Conservation (phyloP, 2,797 vertebrate genomes). For the Myotis pilosus region DNA sequence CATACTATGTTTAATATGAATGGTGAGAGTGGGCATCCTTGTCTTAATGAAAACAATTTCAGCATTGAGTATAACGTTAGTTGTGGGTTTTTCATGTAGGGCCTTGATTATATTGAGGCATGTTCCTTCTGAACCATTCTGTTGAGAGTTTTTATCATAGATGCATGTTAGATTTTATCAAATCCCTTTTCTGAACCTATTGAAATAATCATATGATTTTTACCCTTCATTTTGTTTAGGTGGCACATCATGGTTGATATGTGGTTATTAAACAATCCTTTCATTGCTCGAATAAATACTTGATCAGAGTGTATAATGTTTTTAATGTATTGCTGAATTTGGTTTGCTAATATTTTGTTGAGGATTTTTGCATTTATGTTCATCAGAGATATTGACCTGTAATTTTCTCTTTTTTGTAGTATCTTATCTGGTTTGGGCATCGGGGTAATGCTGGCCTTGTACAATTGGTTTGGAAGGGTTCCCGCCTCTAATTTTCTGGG, state of each 20-base stretch:
- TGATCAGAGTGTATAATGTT: not conserved
- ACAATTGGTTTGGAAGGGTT: not conserved
- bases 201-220: not conserved
- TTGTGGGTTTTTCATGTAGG: not conserved
- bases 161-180: not conserved
- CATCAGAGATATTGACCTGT: not conserved
- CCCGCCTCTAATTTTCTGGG: not conserved
- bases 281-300: not conserved
- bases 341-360: not conserved
- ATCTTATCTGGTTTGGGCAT: not conserved
- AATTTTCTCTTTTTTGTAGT: not conserved
- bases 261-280: not conserved
- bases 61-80: not conserved
- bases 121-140: no score
- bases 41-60: not conserved
- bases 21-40: not conserved
- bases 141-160: not conserved
- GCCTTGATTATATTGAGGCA: not conserved
- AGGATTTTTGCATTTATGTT: not conserved
- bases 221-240: not conserved
- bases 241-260: not conserved
- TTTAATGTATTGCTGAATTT: not conserved
- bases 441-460: not conserved
- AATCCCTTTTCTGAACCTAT: not conserved
- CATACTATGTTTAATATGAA: not conserved